Evolutionary conservation across 1,140 invertebrate genomes (phyloP).

Genomic region (Latrodectus geometricus): DNA sequence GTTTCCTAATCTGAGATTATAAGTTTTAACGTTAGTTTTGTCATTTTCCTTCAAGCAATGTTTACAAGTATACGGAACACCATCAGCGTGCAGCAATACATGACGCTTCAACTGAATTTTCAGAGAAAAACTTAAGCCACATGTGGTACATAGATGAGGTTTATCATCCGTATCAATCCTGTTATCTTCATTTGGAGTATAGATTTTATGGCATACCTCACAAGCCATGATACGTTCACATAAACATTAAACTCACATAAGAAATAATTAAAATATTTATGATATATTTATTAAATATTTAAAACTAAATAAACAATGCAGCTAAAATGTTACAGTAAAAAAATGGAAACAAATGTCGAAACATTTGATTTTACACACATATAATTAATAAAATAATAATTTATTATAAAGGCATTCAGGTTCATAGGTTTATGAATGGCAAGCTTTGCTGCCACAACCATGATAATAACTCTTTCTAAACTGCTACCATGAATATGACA

Average conservation of each 20-base stretch:
- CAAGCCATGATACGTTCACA: slow-evolving; percentile 38
- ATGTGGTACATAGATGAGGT: slow-evolving; percentile 33
- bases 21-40: not conserved
- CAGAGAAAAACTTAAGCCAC: slow-evolving; percentile 46
- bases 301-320: too few relatives aligned
- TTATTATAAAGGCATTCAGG: too few relatives aligned
- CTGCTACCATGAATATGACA: too few relatives aligned
- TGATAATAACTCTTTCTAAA: too few relatives aligned
- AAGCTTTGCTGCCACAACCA: too few relatives aligned
- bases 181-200: slow-evolving; percentile 14
- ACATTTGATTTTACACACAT: too few relatives aligned
- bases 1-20: slow-evolving; percentile 35
- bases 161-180: slow-evolving; percentile 28
- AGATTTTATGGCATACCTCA: slow-evolving; percentile 40
- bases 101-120: slow-evolving; percentile 52
- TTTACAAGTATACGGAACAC: slow-evolving; percentile 15
- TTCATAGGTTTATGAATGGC: too few relatives aligned
- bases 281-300: too few relatives aligned
- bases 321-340: too few relatives aligned
- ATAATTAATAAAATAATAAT: too few relatives aligned
- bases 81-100: slow-evolving; percentile 24
- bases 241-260: not conserved
- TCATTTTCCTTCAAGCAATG: slow-evolving; percentile 15
- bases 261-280: too few relatives aligned
- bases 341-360: too few relatives aligned